Percentiles rank a stretch among this genome's conserved stretches.
These are phyloP conservation scores for Conus canariensis DNA, from an alignment of 2,888 invertebrate species.

Conservation along the genomic window DNA sequence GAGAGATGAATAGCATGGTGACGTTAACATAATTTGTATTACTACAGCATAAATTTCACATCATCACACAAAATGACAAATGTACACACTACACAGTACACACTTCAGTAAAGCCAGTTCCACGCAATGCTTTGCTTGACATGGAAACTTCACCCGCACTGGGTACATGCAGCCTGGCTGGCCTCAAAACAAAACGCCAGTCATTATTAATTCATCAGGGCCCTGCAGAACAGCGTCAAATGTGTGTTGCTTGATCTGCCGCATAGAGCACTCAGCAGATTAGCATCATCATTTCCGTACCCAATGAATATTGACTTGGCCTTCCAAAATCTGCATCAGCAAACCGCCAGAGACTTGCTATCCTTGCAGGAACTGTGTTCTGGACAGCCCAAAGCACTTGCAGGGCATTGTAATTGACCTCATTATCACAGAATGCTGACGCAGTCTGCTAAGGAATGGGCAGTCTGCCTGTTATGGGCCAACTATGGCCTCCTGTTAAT, in stretches of 20 bases:
- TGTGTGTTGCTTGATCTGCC: background rate
- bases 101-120: too few relatives aligned
- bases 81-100: too few relatives aligned
- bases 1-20: too few relatives aligned
- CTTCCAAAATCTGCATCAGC: background rate
- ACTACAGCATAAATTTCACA: too few relatives aligned
- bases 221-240: background rate
- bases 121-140: too few relatives aligned
- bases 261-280: slow-evolving; percentile 18
- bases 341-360: background rate
- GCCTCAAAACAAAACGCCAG: background rate
- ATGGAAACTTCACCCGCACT: too few relatives aligned
- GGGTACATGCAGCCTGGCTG: too few relatives aligned
- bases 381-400: background rate
- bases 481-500: too few relatives aligned
- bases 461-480: too few relatives aligned
- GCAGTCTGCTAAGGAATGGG: too few relatives aligned
- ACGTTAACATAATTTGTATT: too few relatives aligned
- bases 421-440: background rate
- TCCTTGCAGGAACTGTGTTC: background rate
- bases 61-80: too few relatives aligned
- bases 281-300: slow-evolving; percentile 10
- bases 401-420: background rate
- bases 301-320: background rate
- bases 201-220: slow-evolving; percentile 15